phyloP scores from a whole-genome alignment of 2,113 vertebrate species.

The Eclectus roratus region DNA sequence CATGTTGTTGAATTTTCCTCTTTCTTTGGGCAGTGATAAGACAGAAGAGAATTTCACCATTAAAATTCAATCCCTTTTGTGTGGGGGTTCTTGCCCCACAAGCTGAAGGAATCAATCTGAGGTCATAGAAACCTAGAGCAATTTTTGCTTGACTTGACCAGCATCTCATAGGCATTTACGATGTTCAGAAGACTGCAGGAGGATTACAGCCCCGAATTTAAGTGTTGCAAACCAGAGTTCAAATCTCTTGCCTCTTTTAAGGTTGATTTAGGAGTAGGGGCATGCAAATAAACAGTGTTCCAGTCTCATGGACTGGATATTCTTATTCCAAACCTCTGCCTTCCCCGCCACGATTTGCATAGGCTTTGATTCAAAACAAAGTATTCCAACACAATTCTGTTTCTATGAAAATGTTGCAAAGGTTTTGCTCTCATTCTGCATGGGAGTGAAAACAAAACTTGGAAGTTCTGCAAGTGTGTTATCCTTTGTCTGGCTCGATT shows the following conservation, averaged over 20 bases:
- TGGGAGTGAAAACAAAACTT: background rate
- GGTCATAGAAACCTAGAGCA: background rate
- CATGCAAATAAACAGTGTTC: background rate
- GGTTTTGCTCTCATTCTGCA: background rate
- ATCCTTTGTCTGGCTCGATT: background rate
- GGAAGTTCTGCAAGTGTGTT: background rate
- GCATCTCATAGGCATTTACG: background rate
- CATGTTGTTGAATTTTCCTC: background rate
- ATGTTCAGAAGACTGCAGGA: background rate
- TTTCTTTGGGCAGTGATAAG: background rate
- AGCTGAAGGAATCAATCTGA: background rate
- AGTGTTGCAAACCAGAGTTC: background rate
- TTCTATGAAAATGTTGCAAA: background rate
- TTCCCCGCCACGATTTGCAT: background rate
- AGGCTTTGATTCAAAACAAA: background rate
- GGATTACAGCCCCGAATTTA: background rate
- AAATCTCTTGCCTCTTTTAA: background rate
- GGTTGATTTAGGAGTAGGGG: background rate
- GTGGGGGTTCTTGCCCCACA: background rate
- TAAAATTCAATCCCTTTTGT: background rate
- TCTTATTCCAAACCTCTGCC: background rate
- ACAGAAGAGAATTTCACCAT: background rate
- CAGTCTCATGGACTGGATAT: background rate
- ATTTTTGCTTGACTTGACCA: background rate
- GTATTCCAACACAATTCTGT: background rate